These are phyloP conservation scores for Eledone cirrhosa DNA, from an alignment of 2,888 invertebrate species.

Conservation along the genomic window DNA sequence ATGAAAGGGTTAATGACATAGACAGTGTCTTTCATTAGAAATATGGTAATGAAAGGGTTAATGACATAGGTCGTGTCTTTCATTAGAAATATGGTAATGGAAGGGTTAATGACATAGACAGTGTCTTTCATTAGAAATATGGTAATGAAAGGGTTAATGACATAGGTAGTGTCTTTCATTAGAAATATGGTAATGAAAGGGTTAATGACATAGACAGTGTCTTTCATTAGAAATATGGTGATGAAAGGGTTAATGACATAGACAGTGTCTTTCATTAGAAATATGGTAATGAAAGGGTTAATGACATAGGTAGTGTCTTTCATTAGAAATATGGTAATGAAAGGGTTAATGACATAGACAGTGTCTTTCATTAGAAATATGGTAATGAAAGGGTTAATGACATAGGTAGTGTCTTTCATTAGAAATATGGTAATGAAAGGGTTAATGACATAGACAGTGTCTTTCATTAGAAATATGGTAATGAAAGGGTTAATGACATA, in stretches of 20 bases:
- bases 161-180: neutral
- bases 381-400: neutral
- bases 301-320: neutral
- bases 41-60: no score
- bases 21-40: neutral
- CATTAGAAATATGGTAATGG: no score
- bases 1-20: neutral
- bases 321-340: no score
- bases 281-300: no score
- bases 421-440: no score
- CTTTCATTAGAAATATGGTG: no score
- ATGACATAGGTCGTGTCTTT: no score
- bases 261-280: neutral
- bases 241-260: neutral
- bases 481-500: neutral
- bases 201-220: neutral
- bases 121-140: no score
- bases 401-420: neutral
- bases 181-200: no score
- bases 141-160: neutral
- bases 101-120: neutral
- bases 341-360: neutral
- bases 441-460: neutral
- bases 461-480: no score
- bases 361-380: no score